Evolutionary conservation across 1,140 invertebrate genomes (phyloP).

Genomic region (Drosophila equinoxialis): DNA sequence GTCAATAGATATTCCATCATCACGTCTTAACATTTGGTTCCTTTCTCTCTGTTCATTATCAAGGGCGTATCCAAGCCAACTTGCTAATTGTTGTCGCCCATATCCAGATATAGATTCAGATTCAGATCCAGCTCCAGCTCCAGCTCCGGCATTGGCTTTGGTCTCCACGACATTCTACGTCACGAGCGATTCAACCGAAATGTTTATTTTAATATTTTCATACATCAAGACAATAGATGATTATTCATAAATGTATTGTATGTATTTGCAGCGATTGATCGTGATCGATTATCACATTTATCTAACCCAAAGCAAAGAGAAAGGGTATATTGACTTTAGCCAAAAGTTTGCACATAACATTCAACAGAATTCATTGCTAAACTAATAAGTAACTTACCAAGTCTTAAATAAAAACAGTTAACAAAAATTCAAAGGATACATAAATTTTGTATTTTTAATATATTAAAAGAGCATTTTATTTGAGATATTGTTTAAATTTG

Average conservation of each 20-base stretch:
- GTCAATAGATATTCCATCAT: slow-evolving; percentile 29
- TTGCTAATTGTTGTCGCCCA: slow-evolving; percentile 8
- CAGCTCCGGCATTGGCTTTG: not conserved
- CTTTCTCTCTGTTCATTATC: not conserved
- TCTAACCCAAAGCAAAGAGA: not conserved
- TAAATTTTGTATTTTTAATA: no score
- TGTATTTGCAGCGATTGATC: slow-evolving; percentile 59
- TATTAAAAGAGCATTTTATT: no score
- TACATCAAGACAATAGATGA: slow-evolving; percentile 41
- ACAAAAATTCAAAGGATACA: no score
- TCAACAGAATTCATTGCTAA: no score
- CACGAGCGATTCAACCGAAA: slow-evolving; percentile 23
- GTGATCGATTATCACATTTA: slow-evolving; percentile 66
- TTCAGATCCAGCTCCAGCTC: not conserved
- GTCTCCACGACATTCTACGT: not conserved
- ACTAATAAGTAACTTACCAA: no score
- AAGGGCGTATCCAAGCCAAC: slow-evolving; percentile 1
- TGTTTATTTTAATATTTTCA: slow-evolving; percentile 32
- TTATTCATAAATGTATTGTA: slow-evolving; percentile 62
- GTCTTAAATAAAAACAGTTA: no score
- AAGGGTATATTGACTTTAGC: slow-evolving; percentile 20
- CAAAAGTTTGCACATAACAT: not conserved
- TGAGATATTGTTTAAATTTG: no score
- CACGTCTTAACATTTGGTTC: slow-evolving; percentile 38
- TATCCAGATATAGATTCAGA: not conserved